phyloP scores from a whole-genome alignment of 2,888 invertebrate species.

The Apotomis betuletana region DNA sequence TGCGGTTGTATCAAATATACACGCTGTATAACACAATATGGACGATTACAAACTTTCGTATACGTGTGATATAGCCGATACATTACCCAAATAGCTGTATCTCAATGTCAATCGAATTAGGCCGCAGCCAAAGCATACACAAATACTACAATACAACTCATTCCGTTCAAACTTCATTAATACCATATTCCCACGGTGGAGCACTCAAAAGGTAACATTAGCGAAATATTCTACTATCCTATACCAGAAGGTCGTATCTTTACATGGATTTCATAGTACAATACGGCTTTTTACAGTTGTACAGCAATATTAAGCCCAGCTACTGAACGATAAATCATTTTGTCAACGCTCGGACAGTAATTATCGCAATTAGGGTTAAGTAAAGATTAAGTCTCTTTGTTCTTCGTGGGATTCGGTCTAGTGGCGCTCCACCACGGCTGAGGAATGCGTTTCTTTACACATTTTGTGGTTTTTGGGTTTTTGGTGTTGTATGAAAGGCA shows the following conservation, averaged over 20 bases:
- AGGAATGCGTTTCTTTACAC: slow-evolving; percentile 32
- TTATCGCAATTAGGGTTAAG: slow-evolving; percentile 81
- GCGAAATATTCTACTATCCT: slow-evolving; percentile 51
- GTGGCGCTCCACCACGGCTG: slow-evolving; percentile 35
- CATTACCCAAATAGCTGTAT: too few relatives aligned
- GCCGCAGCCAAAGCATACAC: too few relatives aligned
- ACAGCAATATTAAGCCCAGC: slow-evolving; percentile 44
- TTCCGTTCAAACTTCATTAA: slow-evolving; percentile 41
- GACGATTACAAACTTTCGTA: too few relatives aligned
- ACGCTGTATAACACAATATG: too few relatives aligned
- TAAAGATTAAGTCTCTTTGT: slow-evolving; percentile 77
- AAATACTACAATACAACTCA: background rate
- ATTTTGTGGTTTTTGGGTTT: background rate
- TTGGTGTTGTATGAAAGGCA: background rate
- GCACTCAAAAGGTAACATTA: slow-evolving; percentile 59
- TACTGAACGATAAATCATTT: slow-evolving; percentile 73
- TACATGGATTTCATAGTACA: too few relatives aligned
- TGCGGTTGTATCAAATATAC: too few relatives aligned
- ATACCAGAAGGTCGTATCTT: too few relatives aligned
- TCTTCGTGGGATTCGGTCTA: slow-evolving; percentile 51
- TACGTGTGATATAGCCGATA: too few relatives aligned
- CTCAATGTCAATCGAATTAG: too few relatives aligned
- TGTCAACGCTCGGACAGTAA: slow-evolving; percentile 67
- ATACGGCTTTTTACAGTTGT: too few relatives aligned
- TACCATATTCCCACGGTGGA: slow-evolving; percentile 62